Evolutionary conservation across 2,113 vertebrate genomes (phyloP), one percentile per base, ranked within the genome.

Genomic region (Leptodactylus fuscus): DNA sequence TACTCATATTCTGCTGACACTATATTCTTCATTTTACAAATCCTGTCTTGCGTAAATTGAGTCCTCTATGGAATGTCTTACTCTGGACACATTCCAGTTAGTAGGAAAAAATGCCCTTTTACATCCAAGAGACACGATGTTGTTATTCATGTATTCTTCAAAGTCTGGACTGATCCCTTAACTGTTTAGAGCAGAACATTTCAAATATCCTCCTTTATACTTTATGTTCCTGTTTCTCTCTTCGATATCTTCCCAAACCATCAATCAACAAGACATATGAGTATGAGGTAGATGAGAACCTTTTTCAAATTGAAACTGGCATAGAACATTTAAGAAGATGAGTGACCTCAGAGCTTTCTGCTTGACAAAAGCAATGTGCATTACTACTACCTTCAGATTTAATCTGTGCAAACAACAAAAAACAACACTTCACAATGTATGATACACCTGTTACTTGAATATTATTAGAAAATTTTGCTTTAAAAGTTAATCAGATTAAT

Each of bases 191-290:
- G 29, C 60, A 48, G 60, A 46, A 49, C 9, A 65, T 81, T 65
- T 82, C 55, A 49, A 55, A 41, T 82, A 41, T 74, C 34, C 49
- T 55, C 20, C 34, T 73, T 27, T 53, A 32, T 74, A 41, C n/a
- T 76, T 85, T 79, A 51, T 78, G 76, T 70, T 70, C 62, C 29
- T 70, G 73, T 67, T 78, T 78, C 78, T 10, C 16, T 74, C n/a
- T 44, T 60, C 36, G 41, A 9, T 71, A n/a, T 79, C 29, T 65
- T 79, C 41, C 60, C 41, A 36, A 85, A 80, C 8, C 60, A 85
- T 85, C 83, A 80, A 85, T 85, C 75, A 85, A 44, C n/a, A 80
- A 80, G 83, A 85, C 58, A 75, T 69, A 85, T 69, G 27, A 53
- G 48, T 71, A 85, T 70, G 36, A 79, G 36, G 60, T 71, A 78